Percentiles rank a stretch among this genome's conserved stretches.
Conservation (phyloP, 1,140 invertebrate species). For the Neomicropteryx cornuta region DNA sequence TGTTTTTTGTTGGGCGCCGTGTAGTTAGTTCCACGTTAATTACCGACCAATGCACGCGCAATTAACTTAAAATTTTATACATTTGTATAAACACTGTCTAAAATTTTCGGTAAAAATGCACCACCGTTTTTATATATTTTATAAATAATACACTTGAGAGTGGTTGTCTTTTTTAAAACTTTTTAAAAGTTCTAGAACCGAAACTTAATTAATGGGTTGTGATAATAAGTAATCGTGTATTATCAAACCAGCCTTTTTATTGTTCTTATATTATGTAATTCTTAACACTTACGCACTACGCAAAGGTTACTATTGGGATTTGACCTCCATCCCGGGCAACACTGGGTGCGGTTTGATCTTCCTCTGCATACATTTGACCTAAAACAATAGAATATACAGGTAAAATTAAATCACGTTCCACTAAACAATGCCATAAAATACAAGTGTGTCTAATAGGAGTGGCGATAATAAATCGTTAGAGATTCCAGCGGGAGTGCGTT, state of each 20-base stretch:
- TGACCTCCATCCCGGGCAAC: constrained; percentile 74
- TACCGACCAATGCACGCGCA: too few species aligned
- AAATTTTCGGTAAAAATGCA: too few species aligned
- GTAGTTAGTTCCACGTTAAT: too few species aligned
- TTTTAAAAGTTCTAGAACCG: background rate
- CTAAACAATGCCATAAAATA: background rate
- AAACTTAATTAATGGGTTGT: background rate
- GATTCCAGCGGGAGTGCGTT: constrained; percentile 7
- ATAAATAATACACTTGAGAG: background rate
- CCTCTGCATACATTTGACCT: constrained; percentile 71
- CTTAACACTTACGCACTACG: constrained; percentile 64
- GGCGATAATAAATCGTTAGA: background rate
- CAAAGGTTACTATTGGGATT: constrained; percentile 60
- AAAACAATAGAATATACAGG: constrained; percentile 26
- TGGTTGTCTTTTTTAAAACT: background rate
- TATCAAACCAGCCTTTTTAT: background rate
- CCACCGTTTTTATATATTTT: background rate
- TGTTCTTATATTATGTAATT: background rate
- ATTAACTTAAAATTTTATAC: too few species aligned
- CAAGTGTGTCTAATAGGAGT: background rate
- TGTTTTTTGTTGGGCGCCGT: too few species aligned
- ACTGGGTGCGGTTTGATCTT: constrained; percentile 52
- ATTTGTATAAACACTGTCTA: too few species aligned
- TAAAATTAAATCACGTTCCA: background rate
- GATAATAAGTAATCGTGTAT: background rate